A percentile compares a stretch with the other conserved stretches of the same genome.
Evolutionary conservation across 2,113 vertebrate species (phyloP).

Genomic region (Nestor notabilis): DNA sequence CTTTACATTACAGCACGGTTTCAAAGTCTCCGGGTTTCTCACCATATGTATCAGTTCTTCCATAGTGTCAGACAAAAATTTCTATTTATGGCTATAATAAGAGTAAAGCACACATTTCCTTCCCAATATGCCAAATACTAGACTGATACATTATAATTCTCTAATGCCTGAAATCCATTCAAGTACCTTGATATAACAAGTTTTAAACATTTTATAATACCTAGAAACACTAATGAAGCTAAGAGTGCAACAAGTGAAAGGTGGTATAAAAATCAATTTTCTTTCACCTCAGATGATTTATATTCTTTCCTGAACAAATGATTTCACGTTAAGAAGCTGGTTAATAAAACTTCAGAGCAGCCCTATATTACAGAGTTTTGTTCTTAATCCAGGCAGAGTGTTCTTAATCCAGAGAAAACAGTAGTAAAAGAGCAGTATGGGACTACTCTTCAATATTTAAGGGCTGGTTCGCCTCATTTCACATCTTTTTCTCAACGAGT

Average conservation of each 20-base stretch:
- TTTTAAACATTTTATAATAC: constrained; percentile 75
- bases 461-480: background rate
- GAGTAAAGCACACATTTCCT: constrained; percentile 56
- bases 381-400: background rate
- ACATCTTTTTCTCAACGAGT: background rate
- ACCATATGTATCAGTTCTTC: background rate
- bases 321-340: constrained; percentile 69
- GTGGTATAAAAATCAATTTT: constrained; percentile 72
- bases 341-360: constrained; percentile 63
- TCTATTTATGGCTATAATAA: constrained; percentile 40
- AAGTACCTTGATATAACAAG: constrained; percentile 71
- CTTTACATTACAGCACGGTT: background rate
- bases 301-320: constrained; percentile 66
- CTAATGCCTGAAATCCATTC: constrained; percentile 68
- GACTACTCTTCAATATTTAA: background rate
- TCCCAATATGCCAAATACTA: constrained; percentile 51
- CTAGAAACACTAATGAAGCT: constrained; percentile 74
- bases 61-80: background rate
- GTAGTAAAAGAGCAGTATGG: background rate
- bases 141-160: constrained; percentile 70
- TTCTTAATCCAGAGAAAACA: background rate
- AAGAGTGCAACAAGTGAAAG: constrained; percentile 59
- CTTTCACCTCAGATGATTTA: constrained; percentile 62
- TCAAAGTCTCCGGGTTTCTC: background rate
- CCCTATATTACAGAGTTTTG: background rate